These are phyloP conservation scores for Beaufortia kweichowensis DNA, from an alignment of 2,113 vertebrate species.

Conservation along the genomic window DNA sequence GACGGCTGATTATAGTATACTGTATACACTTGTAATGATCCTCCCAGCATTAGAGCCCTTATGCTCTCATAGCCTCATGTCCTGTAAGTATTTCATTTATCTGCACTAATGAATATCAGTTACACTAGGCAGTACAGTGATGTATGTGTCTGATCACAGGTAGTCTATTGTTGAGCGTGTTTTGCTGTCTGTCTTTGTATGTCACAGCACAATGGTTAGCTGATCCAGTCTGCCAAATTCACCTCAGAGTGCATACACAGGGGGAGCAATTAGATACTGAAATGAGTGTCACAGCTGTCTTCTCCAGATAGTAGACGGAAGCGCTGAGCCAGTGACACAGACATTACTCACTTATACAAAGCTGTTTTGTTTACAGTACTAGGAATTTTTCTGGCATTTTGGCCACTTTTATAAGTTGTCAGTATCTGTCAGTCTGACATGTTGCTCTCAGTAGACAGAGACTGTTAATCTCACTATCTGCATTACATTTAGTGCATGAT, in stretches of 20 bases:
- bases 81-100: conserved; percentile 17
- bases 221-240: conserved; percentile 39
- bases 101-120: background rate
- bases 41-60: too few relatives aligned
- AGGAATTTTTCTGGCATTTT: too few relatives aligned
- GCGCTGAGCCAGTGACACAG: conserved; percentile 29
- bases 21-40: background rate
- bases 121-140: background rate
- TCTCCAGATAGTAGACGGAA: conserved; percentile 46
- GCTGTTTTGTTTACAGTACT: too few relatives aligned
- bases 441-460: too few relatives aligned
- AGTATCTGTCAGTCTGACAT: too few relatives aligned
- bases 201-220: conserved; percentile 37
- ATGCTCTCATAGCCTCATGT: background rate
- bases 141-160: background rate
- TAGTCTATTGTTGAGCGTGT: conserved; percentile 13
- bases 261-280: conserved; percentile 47
- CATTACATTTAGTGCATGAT: too few relatives aligned
- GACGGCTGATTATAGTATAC: background rate
- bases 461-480: too few relatives aligned
- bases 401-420: too few relatives aligned
- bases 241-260: conserved; percentile 45
- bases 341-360: too few relatives aligned
- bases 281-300: conserved; percentile 43
- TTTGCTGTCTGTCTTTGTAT: conserved; percentile 23